Evolutionary conservation across 2,888 invertebrate species (phyloP), one percentile per base, ranked within the genome.

Genomic region (Pyrochroa serraticornis): DNA sequence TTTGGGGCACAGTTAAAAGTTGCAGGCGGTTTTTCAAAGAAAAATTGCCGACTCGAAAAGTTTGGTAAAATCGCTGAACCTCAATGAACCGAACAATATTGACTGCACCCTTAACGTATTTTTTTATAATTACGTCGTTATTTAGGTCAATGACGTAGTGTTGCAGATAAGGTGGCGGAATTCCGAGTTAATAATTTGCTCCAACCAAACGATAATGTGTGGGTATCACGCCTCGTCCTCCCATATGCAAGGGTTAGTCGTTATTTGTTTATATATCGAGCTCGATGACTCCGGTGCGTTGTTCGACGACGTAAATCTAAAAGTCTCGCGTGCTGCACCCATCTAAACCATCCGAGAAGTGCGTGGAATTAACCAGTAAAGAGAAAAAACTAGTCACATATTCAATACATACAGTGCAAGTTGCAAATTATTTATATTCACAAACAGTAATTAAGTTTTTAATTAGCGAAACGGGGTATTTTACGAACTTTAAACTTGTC

Each of bases 281-380:
- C 48, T 42, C 52, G 47, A 58, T 52, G 58, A 48, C 52, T 48
- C 22, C 41, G 36, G 58, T 52, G 72, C 72, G 71, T 71, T 72
- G 65, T 65, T 63, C 62, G 58, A 46, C 60, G 58, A 63, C 71
- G 72, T 75, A 75, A 75, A 75, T 73, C 73, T 69, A 57, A 58
- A 58, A 52, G 58, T 55, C 62, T 75, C 71, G 75, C 75, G 74
- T 75, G 75, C 66, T 53, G 49, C 52, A 63, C 58, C 60, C 71
- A 68, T 69, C 71, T 75, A 74, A 73, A 74, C 69, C 64, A 71
- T 69, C 66, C 62, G 59, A 65, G 68, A 71, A 70, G 73, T 74
- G 74, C 75, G 73, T 75, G 75, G 67, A 75, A 71, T 73, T 71
- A 67, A 72, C 69, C 70, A 73, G 74, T 75, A 75, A 74, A 74